These are phyloP conservation scores for Capitulum mitella DNA, from an alignment of 2,888 invertebrate genomes.

Conservation along the genomic window DNA sequence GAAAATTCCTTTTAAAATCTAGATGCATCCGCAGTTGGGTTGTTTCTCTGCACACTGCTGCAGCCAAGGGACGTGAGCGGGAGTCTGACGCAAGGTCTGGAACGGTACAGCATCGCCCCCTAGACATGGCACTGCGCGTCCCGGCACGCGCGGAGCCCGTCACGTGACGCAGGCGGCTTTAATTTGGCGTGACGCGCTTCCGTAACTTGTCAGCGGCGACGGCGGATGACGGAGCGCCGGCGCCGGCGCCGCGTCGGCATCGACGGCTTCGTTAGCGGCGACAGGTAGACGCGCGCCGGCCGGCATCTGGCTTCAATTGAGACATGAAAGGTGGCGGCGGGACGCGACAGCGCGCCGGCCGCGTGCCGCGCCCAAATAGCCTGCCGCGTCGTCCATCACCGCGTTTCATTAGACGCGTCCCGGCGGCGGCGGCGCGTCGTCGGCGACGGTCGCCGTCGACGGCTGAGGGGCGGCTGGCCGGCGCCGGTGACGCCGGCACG, in stretches of 20 bases:
- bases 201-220: neutral
- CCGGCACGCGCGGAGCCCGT: no score
- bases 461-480: neutral
- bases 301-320: conserved; percentile 13
- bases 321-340: conserved; percentile 3
- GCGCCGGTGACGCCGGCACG: no score
- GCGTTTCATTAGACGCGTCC: conserved; percentile 14
- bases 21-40: no score
- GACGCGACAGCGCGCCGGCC: neutral
- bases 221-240: conserved; percentile 3
- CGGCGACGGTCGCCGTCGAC: neutral
- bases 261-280: conserved; percentile 25
- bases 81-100: no score
- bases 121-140: no score
- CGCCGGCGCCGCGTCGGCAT: neutral
- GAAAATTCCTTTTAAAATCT: no score
- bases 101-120: no score
- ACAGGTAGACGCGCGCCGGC: conserved; percentile 1
- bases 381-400: neutral
- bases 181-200: neutral
- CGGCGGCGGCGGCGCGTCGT: neutral
- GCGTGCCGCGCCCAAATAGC: neutral
- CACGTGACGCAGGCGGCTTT: neutral
- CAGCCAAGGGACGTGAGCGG: no score
- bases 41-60: no score